Evolutionary conservation across 30 jellyfish, hydroid and myxozoan genomes (phyloP), one percentile per base, ranked within the genome.

Genomic region (Turritopsis dohrnii): DNA sequence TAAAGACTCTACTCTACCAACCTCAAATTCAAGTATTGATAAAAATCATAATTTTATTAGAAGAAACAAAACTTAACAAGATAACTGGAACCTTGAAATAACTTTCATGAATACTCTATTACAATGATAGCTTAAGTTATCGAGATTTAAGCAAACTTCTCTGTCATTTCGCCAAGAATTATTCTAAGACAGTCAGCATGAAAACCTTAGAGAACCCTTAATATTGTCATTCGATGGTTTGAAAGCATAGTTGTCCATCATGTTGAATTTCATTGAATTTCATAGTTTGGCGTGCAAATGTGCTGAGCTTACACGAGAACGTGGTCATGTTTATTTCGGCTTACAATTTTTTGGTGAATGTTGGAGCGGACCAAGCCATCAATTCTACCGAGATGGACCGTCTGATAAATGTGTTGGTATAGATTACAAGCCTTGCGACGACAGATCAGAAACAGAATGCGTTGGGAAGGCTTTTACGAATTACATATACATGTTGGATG

Each of bases 321-420:
- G 41, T 52, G 97, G 97, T 20, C 82, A 81, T 80, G 29, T 84
- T 16, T 85, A 74, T 30, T 90, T 90, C 71, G 97, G 97, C 7
- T 77, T 90, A 74, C 97, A 90, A 73, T 90, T 90, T 71, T 90
- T 85, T 84, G 97, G 97, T 19, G 97, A 90, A 82, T 90, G 97
- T 87, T 90, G 97, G 97, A 80, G 92, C 20, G 97, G 97, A 8
- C 87, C 91, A 1, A 3, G 69, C 69, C 31, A 69, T 23, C 89
- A 84, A 21, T 79, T 26, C 3, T 74, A 74, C 60, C 83, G 84
- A 90, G 87, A 90, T 23, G 97, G 97, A 29, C 54, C 71, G 24
- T 77, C 95, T 7, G 92, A 72, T 0, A 52, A 87, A 29, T 90
- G 97, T 74, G 53, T 90, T 71, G 97, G 97, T 0, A 85, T 82